Conservation (phyloP, 2,888 invertebrate species). For the Synergus laeviventris region DNA sequence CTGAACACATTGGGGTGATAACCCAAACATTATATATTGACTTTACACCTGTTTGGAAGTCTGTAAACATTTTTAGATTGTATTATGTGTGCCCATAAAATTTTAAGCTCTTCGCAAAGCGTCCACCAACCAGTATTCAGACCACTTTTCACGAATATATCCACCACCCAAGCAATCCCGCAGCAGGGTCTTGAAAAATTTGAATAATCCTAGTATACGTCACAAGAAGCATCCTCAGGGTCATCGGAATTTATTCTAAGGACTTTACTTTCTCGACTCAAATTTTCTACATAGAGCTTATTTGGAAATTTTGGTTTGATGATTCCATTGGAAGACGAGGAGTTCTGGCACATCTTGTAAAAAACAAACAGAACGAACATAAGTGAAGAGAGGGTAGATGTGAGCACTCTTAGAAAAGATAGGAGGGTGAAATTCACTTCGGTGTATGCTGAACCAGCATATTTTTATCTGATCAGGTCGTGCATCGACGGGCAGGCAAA, state of each 20-base stretch:
- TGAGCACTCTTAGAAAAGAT: constrained; percentile 32
- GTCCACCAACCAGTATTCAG: not conserved
- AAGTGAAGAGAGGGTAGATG: constrained; percentile 2
- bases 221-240: not conserved
- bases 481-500: constrained; percentile 26
- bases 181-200: not conserved
- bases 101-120: not conserved
- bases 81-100: not conserved
- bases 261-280: not conserved
- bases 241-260: not conserved
- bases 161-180: not conserved
- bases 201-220: not conserved
- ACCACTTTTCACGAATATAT: not conserved
- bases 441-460: constrained; percentile 24
- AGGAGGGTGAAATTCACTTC: constrained; percentile 26
- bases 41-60: not conserved
- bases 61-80: not conserved
- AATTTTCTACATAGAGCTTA: not conserved
- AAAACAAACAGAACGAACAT: constrained; percentile 1
- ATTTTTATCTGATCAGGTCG: constrained; percentile 39
- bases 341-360: not conserved
- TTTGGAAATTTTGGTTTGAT: not conserved
- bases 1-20: not conserved
- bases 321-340: not conserved
- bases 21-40: not conserved